Evolutionary conservation across 2,797 vertebrate genomes (phyloP).

Genomic region (Chiloscyllium punctatum): DNA sequence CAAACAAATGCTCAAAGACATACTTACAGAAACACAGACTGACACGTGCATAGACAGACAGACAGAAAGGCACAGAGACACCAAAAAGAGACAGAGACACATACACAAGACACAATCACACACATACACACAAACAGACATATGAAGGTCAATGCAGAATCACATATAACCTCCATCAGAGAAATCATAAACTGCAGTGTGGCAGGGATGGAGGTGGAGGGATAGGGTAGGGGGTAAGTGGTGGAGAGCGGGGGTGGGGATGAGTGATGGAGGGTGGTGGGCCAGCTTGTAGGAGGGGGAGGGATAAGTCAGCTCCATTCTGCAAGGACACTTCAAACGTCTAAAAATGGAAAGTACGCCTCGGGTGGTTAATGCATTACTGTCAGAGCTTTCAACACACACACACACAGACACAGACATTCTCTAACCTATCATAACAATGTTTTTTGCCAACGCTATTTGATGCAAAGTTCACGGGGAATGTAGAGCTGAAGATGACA

Average conservation of each 20-base stretch:
- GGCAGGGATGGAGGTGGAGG: no score
- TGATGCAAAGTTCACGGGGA: background rate
- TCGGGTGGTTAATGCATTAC: background rate
- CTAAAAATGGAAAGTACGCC: constrained; percentile 21
- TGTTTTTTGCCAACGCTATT: background rate
- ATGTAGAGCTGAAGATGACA: background rate
- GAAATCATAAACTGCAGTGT: background rate
- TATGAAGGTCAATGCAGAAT: background rate
- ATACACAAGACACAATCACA: no score
- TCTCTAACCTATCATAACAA: background rate
- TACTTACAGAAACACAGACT: background rate
- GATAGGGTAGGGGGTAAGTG: no score
- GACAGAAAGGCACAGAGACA: background rate
- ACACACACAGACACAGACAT: background rate
- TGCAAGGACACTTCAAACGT: background rate
- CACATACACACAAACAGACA: background rate
- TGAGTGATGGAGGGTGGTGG: no score
- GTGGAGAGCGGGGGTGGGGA: no score
- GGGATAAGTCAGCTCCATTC: background rate
- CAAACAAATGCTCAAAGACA: no score
- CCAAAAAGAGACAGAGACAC: no score
- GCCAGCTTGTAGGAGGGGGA: background rate
- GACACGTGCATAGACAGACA: background rate
- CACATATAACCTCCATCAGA: background rate
- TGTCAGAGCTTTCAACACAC: constrained; percentile 2